Evolutionary conservation across 2,888 invertebrate genomes (phyloP), one percentile per base, ranked within the genome.

Genomic region (Drosophila paramelanica): DNA sequence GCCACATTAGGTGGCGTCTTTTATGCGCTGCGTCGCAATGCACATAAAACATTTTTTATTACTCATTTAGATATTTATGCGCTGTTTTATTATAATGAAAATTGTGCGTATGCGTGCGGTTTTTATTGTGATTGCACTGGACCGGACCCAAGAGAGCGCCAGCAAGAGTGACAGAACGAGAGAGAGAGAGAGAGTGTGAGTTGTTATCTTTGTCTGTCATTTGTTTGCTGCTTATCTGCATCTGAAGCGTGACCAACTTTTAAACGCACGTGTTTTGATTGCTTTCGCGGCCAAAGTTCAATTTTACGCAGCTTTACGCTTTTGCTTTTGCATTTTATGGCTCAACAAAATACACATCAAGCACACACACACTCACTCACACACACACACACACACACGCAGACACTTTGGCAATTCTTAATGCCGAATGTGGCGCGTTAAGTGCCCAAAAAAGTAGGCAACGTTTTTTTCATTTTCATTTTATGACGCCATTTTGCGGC

Each of bases 21-120:
- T 67, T 68, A 57, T 66, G 53, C 59, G 46, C 52, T 72, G 43
- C 79, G 62, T 77, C 79, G 81, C 82, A 79, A 79, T 82, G 79
- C 79, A 85, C 88, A 85, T 88, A 85, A 85, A 88, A 85, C 81
- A 85, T 83, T 85, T 84, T 84, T 85, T 88, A 88, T 88, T 83
- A 83, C 81, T 85, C 83, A 85, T 85, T 85, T 85, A 85, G 86
- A 85, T 88, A 85, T 85, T 85, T 88, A 85, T 88, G 83, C 86
- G 79, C 73, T 69, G 69, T 88, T 88, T 85, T 88, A 85, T 85
- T 85, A 88, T 88, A 85, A 85, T 88, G 86, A 85, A 88, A 85
- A 85, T 85, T 85, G 79, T 85, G 88, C 81, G 86, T 83, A 81
- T 88, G 86, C 81, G 77, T 81, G 88, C 74, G 86, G 83, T 88